Base-by-base conservation (phyloP, 2,888 invertebrate genomes). In the Megamerina dolium region DNA sequence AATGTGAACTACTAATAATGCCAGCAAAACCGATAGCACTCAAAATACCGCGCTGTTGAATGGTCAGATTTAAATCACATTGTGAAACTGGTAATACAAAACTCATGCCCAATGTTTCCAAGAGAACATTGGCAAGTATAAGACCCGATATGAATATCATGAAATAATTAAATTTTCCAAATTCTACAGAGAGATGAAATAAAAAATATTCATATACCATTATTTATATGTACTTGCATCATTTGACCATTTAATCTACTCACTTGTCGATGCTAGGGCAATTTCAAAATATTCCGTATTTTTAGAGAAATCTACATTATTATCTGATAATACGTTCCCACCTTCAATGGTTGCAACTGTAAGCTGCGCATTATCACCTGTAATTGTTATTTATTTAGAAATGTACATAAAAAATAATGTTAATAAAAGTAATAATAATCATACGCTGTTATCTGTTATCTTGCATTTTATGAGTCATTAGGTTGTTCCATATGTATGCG, bases 61-160 rank as follows among this genome's bases (percentile, higher is more conserved):
- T 68, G 5, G 62, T 59, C 51, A 73, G 56, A 13, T 62, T 52
- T 16, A 73, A 61, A 49, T 74, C 74, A 52, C 73, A 73, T 51
- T 71, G 62, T 16, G 73, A 76, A 2, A 76, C 73, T 1, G 77
- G 77, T 35, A 78, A 54, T 19, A 77, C 70, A 52, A 76, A 76
- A 31, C 76, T 76, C 32, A 70, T 65, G 13, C 63, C 75, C 43
- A 78, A 64, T 5, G 77, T 75, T 55, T 66, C 66, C 16, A 66
- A 38, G 20, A 65, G 37, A 43, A 77, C 75, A 53, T 74, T 73
- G 13, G 74, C 68, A 49, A 77, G 69, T 12, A 76, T 74, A 55
- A 74, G 66, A 2, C 77, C 77, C 53, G 75, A 73, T 45, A 77
- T 55, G 3, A 73, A 47, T 48, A 77, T 62, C 20, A 77, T 55